Evolutionary conservation across 2,888 invertebrate genomes (phyloP).

Genomic region (Drosophila tripunctata): DNA sequence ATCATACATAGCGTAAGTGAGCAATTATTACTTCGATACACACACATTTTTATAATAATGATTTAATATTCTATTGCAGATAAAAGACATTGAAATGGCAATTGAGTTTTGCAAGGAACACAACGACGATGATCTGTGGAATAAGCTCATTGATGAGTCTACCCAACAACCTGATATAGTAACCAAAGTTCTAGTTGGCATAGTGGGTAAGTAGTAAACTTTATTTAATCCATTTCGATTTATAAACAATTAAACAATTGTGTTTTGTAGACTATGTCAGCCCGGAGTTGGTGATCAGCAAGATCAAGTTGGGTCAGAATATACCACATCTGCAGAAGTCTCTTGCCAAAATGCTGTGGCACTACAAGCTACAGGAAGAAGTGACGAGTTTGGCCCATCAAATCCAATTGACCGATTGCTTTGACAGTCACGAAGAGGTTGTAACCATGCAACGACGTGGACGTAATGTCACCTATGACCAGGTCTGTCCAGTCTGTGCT

Average conservation of each 20-base stretch:
- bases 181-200: conserved; percentile 86
- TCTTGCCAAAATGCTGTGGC: conserved; percentile 96
- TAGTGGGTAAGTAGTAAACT: conserved; percentile 83
- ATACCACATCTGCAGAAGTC: conserved; percentile 96
- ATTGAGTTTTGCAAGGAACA: conserved; percentile 98
- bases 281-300: conserved; percentile 93
- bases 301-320: conserved; percentile 92
- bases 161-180: conserved; percentile 92
- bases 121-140: conserved; percentile 96
- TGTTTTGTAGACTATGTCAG: conserved; percentile 89
- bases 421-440: conserved; percentile 92
- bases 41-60: neutral
- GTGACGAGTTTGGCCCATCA: conserved; percentile 86
- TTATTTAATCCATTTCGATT: neutral
- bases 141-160: conserved; percentile 94
- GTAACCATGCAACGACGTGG: conserved; percentile 92
- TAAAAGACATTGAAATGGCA: conserved; percentile 96
- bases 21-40: too few species aligned
- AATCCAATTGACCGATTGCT: conserved; percentile 95
- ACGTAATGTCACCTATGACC: conserved; percentile 88
- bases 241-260: neutral
- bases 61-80: conserved; percentile 80
- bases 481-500: conserved; percentile 92
- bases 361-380: conserved; percentile 93
- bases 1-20: conserved; percentile 88